Base-by-base conservation (phyloP, 2,888 invertebrate genomes). In the Eupithecia abbreviata region DNA sequence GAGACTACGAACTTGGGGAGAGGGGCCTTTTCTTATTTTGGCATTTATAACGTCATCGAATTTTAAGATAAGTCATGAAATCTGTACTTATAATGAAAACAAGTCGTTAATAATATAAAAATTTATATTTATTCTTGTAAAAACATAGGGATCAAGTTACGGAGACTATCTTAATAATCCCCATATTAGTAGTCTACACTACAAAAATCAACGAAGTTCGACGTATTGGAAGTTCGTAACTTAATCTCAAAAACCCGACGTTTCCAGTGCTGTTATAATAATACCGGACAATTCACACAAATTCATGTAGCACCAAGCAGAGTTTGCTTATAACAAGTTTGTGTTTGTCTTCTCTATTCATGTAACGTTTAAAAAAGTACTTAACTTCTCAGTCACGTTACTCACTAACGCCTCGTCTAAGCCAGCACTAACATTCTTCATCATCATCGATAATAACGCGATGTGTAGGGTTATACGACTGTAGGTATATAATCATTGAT, bases 1-100 rank as follows among this genome's bases (percentile, higher is more conserved):
- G 18, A 71, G 66, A 42, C 76, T 82, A 51, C 55, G 79, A 77
- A 82, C 81, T 75, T 77, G 10, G 47, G 71, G 42, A 58, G 65
- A n/a, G 41, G 15, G 42, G 30, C 30, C 66, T 51, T n/a, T 42
- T 45, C 62, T 2, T 10, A 18, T 62, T 30, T 62, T 18, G 18
- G 62, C 18, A 10, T 62, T 30, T 30, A 30, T 30, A 30, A 18
- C 3, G 4, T 30, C 58, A 51, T 51, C 3, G 18, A 30, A 3
- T 62, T 10, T 30, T 62, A 0, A 0, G 62, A 62, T 30, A 12
- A 58, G 3, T 58, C 55, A 18, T 12, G 12, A 62, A 9, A 58
- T 58, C 7, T 9, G n/a, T 9, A 5, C n/a, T 6, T n/a, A 55
- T 6, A 55, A 5, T 51, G 55, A 55, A 55, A n/a, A 55, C 6